Base-by-base conservation (phyloP, 2,888 invertebrate genomes). In the Masnerella sp. region DNA sequence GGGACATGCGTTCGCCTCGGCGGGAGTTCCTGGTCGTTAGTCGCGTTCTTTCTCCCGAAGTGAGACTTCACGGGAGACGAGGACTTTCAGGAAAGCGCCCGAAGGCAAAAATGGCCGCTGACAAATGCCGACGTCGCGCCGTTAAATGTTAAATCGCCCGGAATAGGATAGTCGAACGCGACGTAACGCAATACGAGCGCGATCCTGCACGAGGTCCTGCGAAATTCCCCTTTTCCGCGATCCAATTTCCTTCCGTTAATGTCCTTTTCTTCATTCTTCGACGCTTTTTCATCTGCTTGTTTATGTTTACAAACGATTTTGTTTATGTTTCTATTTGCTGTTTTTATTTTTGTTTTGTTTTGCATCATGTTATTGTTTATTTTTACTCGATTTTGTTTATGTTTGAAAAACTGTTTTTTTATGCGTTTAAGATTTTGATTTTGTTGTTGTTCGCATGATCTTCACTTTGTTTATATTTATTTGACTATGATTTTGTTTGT, bases 91-190 rank as follows among this genome's bases (percentile, higher is more conserved):
- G 68, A 49, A 73, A 67, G 61, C n/a, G 47, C 30, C 28, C 8
- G 36, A 42, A 59, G 54, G 54, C 59, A 54, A 73, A 64, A 65
- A 61, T 61, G 59, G 9, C 30, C 30, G 59, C 12, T 73, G 68
- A 73, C 62, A 73, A 73, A 73, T 68, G 68, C 51, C 62, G 61
- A 61, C 65, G 22, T 65, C 30, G 42, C 34, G 61, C 52, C 51
- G 61, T 67, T 67, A 65, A 72, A 73, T 68, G 73, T 73, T 73
- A 68, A 73, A 68, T 73, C 58, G 58, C 40, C 56, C 36, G 62
- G 68, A 73, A 73, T 56, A 59, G 58, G 61, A 64, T 70, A 70
- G 65, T 40, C 54, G 47, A 52, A 45, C 32, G 38, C 52, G 34
- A 54, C 38, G 49, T 18, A 61, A 45, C 36, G 49, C 56, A 70